phyloP scores from a whole-genome alignment of 2,113 vertebrate species.

The Takifugu flavidus region DNA sequence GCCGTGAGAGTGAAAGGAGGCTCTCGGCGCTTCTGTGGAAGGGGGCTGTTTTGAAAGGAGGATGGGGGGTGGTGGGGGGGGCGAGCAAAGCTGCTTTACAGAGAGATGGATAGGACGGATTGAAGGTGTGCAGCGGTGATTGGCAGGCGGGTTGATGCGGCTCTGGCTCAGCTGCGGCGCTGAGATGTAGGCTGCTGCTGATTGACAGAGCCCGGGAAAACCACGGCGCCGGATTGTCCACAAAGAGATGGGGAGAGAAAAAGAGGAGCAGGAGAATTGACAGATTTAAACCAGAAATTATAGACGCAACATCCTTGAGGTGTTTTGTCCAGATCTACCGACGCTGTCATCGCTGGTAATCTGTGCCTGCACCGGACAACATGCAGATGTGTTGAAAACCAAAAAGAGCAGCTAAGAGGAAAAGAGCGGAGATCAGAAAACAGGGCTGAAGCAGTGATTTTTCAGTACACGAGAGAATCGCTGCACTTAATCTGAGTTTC shows the following conservation, averaged over 20 bases:
- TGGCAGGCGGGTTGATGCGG: slow-evolving; percentile 71
- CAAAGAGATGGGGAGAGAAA: slow-evolving; percentile 30
- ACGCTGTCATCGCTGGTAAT: slow-evolving; percentile 64
- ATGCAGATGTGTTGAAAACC: no score
- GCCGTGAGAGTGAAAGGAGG: slow-evolving; percentile 43
- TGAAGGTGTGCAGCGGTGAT: slow-evolving; percentile 63
- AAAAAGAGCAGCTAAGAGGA: no score
- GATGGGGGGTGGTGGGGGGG: not conserved
- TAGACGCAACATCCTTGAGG: slow-evolving; percentile 22
- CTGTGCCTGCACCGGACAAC: not conserved
- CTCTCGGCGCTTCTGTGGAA: slow-evolving; percentile 41
- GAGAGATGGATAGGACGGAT: slow-evolving; percentile 62
- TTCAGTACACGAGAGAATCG: no score
- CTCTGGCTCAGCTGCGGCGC: slow-evolving; percentile 69
- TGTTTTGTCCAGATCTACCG: slow-evolving; percentile 30
- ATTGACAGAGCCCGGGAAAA: slow-evolving; percentile 67
- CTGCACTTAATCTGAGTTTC: no score
- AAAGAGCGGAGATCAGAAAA: no score
- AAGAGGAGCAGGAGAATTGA: slow-evolving; percentile 31
- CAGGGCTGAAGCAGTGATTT: no score
- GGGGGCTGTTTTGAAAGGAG: slow-evolving; percentile 44
- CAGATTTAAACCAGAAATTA: slow-evolving; percentile 45
- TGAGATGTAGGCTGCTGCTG: slow-evolving; percentile 62
- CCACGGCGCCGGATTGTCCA: slow-evolving; percentile 48
- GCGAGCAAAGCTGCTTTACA: slow-evolving; percentile 53